Conservation (phyloP, 2,113 vertebrate species). For the Leptocoma aspasia region DNA sequence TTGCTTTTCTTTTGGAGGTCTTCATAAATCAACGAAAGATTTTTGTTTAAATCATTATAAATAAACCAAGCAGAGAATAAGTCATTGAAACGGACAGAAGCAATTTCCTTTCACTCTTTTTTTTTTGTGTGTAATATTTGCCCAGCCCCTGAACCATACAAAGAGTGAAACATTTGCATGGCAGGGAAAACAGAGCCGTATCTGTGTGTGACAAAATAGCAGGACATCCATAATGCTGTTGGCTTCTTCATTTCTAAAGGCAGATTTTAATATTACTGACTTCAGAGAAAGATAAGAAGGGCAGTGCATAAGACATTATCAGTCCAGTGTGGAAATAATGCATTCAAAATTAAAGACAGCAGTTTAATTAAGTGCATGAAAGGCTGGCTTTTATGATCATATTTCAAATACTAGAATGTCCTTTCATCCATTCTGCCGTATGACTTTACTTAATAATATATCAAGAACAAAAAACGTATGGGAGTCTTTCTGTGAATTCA, state of each 20-base stretch:
- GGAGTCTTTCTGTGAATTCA: conserved; percentile 74
- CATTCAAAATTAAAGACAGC: conserved; percentile 70
- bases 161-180: not conserved
- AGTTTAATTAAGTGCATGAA: conserved; percentile 76
- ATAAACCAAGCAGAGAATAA: conserved; percentile 7
- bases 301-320: conserved; percentile 55
- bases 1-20: conserved; percentile 36
- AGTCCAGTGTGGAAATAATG: conserved; percentile 65
- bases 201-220: not conserved
- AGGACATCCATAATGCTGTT: not conserved
- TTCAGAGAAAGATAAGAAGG: conserved; percentile 64
- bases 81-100: conserved; percentile 9
- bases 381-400: conserved; percentile 67
- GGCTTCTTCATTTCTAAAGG: conserved; percentile 51
- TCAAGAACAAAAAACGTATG: conserved; percentile 68
- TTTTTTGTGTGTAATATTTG: not conserved
- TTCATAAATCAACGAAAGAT: not conserved
- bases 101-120: conserved; percentile 26
- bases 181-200: not conserved
- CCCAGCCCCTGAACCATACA: not conserved
- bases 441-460: conserved; percentile 69
- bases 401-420: conserved; percentile 68
- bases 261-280: conserved; percentile 61
- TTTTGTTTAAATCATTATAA: conserved; percentile 12
- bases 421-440: conserved; percentile 70